Percentiles rank a stretch among this genome's conserved stretches.
Evolutionary conservation across 1,140 invertebrate species (phyloP).

Genomic region (Heliothis virescens): DNA sequence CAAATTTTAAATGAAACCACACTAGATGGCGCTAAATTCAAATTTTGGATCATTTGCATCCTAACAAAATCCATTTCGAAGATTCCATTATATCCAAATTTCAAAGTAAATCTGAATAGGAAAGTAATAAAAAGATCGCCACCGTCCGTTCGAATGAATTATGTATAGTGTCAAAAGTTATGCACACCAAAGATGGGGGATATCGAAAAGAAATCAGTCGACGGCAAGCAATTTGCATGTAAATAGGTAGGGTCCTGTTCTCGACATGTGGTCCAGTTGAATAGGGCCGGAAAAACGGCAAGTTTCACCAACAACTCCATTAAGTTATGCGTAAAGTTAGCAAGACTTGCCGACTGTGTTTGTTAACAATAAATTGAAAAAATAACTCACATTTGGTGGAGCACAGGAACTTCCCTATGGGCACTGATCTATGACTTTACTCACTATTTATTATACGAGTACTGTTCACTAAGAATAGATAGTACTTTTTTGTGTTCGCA

Average conservation of each 20-base stretch:
- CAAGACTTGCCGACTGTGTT: constrained; percentile 54
- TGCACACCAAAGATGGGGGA: constrained; percentile 43
- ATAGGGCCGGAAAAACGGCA: constrained; percentile 52
- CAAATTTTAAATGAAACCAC: constrained; percentile 2
- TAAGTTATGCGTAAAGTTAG: constrained; percentile 73
- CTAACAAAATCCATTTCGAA: constrained; percentile 27
- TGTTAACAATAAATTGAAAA: constrained; percentile 68
- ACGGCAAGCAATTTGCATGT: constrained; percentile 64
- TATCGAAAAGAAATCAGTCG: constrained; percentile 52
- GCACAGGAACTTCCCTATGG: constrained; percentile 47
- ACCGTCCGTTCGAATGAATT: constrained; percentile 52
- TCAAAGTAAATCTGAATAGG: constrained; percentile 38
- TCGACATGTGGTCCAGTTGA: constrained; percentile 61
- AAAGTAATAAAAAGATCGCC: constrained; percentile 51
- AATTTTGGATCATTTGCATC: constrained; percentile 32
- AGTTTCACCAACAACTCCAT: constrained; percentile 50
- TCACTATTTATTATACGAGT: constrained; percentile 51
- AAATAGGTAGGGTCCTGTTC: constrained; percentile 60
- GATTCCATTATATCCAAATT: constrained; percentile 6
- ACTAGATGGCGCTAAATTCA: constrained; percentile 50
- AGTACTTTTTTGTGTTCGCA: neutral
- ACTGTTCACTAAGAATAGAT: neutral
- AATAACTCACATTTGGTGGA: constrained; percentile 56
- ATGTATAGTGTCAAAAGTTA: constrained; percentile 55
- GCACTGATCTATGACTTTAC: constrained; percentile 60